phyloP scores from a whole-genome alignment of 2,113 vertebrate species.

The Chunga burmeisteri region DNA sequence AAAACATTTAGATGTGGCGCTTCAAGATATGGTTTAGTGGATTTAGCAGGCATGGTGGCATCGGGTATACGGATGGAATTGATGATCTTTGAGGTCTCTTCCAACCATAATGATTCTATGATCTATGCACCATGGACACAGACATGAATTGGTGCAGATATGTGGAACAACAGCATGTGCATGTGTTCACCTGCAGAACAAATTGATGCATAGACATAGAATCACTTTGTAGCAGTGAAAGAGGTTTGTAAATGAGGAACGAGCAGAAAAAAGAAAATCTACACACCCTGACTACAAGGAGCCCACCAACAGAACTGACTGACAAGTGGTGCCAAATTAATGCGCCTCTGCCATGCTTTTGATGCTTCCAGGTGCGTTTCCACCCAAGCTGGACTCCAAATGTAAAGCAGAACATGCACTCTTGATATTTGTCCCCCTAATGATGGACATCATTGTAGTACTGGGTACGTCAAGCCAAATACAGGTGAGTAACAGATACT shows the following conservation, averaged over 20 bases:
- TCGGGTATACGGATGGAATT: too few species aligned
- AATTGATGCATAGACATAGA: background rate
- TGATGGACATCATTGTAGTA: background rate
- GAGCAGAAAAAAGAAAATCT: background rate
- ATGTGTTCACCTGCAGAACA: background rate
- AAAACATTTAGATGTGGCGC: too few species aligned
- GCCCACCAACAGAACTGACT: background rate
- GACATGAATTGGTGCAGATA: background rate
- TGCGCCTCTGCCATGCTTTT: background rate
- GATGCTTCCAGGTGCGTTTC: background rate
- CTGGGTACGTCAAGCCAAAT: background rate
- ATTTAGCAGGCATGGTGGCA: too few species aligned
- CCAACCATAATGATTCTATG: too few species aligned
- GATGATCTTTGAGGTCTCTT: too few species aligned
- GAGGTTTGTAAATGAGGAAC: background rate
- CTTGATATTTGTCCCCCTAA: background rate
- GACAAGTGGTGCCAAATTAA: background rate
- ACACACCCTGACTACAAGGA: background rate
- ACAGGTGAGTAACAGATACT: background rate
- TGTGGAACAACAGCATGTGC: fast-evolving
- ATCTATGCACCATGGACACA: background rate
- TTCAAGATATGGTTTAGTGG: too few species aligned
- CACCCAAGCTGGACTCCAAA: background rate
- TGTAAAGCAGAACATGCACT: background rate
- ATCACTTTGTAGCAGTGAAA: background rate